Conservation (phyloP, 2,113 vertebrate species). For the Elgaria multicarinata region DNA sequence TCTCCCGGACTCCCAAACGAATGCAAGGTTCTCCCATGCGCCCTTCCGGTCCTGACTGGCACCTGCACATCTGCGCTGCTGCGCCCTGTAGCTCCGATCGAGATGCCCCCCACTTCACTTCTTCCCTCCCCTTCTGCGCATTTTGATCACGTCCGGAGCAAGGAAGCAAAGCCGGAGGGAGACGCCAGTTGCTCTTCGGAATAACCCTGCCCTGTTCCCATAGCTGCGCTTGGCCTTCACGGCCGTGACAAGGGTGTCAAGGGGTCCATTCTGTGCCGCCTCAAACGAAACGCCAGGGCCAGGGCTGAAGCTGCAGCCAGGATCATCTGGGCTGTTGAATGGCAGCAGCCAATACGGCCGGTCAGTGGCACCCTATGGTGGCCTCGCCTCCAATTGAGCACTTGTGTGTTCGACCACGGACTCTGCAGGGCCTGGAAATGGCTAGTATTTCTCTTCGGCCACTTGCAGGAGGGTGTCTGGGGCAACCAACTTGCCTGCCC, state of each 20-base stretch:
- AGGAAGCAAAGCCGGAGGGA: neutral
- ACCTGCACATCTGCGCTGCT: neutral
- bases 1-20: too few relatives aligned
- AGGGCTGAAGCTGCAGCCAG: too few relatives aligned
- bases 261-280: neutral
- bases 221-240: neutral
- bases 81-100: neutral
- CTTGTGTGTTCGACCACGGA: too few relatives aligned
- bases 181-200: neutral
- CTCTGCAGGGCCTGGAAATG: neutral
- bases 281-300: too few relatives aligned
- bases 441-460: neutral
- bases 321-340: too few relatives aligned
- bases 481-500: neutral
- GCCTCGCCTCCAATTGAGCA: too few relatives aligned
- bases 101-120: too few relatives aligned
- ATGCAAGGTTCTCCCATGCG: neutral
- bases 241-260: neutral
- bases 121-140: neutral
- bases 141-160: too few relatives aligned
- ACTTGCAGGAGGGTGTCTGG: neutral
- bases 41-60: neutral
- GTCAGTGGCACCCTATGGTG: too few relatives aligned
- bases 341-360: neutral
- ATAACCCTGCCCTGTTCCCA: neutral